Conservation (phyloP, 2,888 invertebrate genomes). For the Platycnemis pennipes region DNA sequence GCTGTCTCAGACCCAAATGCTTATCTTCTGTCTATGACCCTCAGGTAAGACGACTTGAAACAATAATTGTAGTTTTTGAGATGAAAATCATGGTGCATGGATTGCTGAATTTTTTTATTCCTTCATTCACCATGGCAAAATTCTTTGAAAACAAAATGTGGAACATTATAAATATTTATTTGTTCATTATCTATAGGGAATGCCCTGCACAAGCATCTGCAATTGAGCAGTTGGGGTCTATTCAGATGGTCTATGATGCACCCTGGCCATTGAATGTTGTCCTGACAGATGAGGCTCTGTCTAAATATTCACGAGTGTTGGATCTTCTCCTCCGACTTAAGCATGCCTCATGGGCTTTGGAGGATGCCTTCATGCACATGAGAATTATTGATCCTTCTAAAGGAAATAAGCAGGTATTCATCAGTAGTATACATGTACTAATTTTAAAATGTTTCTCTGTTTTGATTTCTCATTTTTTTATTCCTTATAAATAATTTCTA, state of each 20-base stretch:
- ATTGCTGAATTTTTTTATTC: too few relatives aligned
- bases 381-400: slow-evolving; percentile 16
- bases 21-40: slow-evolving; percentile 73
- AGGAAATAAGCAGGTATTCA: slow-evolving; percentile 16
- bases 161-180: neutral
- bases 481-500: too few relatives aligned
- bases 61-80: neutral
- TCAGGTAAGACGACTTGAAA: neutral
- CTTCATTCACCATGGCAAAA: neutral
- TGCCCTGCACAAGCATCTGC: slow-evolving; percentile 72
- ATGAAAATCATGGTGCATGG: neutral
- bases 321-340: slow-evolving; percentile 88
- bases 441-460: too few relatives aligned
- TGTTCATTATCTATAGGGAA: neutral
- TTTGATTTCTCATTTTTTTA: too few relatives aligned
- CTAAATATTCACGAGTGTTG: slow-evolving; percentile 86
- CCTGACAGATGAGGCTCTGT: slow-evolving; percentile 85
- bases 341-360: slow-evolving; percentile 88
- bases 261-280: slow-evolving; percentile 90
- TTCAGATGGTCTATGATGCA: slow-evolving; percentile 86
- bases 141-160: neutral
- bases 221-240: slow-evolving; percentile 85
- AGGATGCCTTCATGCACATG: slow-evolving; percentile 82
- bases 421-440: too few relatives aligned
- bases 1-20: slow-evolving; percentile 78